Evolutionary conservation across 2,797 vertebrate species (phyloP).

Genomic region (Cirrhinus mrigala): DNA sequence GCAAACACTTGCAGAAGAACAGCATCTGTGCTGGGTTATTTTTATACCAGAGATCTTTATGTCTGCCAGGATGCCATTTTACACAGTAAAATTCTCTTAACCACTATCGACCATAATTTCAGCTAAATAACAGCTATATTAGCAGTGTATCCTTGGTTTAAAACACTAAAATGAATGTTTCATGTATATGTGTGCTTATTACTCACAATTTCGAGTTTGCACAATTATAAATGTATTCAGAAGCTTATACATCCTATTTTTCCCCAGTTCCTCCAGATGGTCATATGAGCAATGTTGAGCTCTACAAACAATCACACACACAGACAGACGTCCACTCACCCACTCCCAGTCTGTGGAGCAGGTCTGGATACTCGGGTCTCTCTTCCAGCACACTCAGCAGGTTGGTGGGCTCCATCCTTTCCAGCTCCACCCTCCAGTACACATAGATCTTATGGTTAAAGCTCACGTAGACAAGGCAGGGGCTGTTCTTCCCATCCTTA

Average conservation of each 20-base stretch:
- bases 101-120: not conserved
- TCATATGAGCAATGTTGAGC: not conserved
- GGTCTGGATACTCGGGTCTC: slow-evolving; percentile 79
- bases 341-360: slow-evolving; percentile 81
- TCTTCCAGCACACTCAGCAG: slow-evolving; percentile 87
- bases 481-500: slow-evolving; percentile 91
- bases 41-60: not conserved
- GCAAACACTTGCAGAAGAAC: not conserved
- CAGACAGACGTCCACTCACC: slow-evolving; percentile 78
- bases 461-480: slow-evolving; percentile 95
- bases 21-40: not conserved
- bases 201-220: not conserved
- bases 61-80: not conserved
- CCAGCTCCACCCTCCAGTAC: slow-evolving; percentile 95
- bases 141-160: too few relatives aligned
- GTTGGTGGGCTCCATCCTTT: slow-evolving; percentile 96
- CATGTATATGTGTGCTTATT: not conserved
- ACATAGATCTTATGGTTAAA: slow-evolving; percentile 97
- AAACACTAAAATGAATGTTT: not conserved
- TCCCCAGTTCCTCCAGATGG: not conserved
- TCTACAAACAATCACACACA: slow-evolving; percentile 15
- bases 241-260: not conserved
- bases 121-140: not conserved
- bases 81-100: not conserved
- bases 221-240: not conserved